Conservation (phyloP, 1,140 invertebrate genomes). For the Propsilocerus akamusi region DNA sequence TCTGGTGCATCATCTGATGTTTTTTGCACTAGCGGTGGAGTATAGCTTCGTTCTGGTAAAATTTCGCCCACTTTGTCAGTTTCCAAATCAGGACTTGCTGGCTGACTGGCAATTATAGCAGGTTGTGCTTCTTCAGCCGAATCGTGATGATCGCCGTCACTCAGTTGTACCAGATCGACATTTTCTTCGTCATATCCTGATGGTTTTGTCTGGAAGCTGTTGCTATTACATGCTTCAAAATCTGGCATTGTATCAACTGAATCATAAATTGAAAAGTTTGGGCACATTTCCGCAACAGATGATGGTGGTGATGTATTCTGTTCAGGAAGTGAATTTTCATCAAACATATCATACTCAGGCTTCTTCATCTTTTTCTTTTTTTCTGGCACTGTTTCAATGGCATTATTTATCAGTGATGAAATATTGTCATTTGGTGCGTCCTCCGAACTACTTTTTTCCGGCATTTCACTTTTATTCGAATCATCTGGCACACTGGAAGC, state of each 20-base stretch:
- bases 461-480: neutral
- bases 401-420: neutral
- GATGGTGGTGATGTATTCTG: neutral
- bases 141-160: neutral
- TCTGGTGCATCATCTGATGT: neutral
- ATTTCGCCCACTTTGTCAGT: neutral
- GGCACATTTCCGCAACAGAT: neutral
- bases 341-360: neutral
- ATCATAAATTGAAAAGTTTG: neutral
- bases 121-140: neutral
- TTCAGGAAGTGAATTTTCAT: neutral
- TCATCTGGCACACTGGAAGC: neutral
- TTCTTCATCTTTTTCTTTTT: neutral
- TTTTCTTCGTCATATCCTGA: neutral
- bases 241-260: neutral
- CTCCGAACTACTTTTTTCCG: neutral
- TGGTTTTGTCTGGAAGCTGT: too few relatives aligned
- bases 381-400: too few relatives aligned
- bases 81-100: neutral
- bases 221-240: neutral
- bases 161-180: neutral
- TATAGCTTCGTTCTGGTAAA: neutral
- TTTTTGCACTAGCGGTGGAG: neutral
- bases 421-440: neutral
- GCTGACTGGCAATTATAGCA: neutral